These are phyloP conservation scores for Phorcus lineatus DNA, from an alignment of 2,888 invertebrate genomes.

Conservation along the genomic window DNA sequence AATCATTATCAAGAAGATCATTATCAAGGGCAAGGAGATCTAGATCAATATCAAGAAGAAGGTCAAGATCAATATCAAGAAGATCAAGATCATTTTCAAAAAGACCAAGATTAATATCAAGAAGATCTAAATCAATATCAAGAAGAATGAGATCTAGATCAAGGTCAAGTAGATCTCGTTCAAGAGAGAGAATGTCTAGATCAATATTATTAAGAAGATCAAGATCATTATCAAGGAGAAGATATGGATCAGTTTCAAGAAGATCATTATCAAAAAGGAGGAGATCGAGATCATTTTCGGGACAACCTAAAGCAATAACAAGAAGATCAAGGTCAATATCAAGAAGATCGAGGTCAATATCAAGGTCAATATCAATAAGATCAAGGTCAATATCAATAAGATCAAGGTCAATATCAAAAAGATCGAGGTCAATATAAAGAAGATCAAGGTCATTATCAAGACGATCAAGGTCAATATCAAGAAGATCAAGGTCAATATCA, in stretches of 20 bases:
- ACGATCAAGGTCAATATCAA: neutral
- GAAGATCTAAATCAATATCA: neutral
- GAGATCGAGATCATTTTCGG: too few relatives aligned
- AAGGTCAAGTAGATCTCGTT: neutral
- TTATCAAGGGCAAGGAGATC: neutral
- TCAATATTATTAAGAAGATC: too few relatives aligned
- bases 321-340: neutral
- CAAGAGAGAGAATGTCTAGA: neutral
- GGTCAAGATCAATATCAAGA: neutral
- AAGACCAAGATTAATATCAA: neutral
- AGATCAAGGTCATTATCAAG: neutral
- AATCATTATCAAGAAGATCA: neutral
- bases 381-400: too few relatives aligned
- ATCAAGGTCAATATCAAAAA: neutral
- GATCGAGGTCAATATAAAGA: neutral
- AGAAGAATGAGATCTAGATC: neutral
- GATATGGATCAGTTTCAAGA: neutral
- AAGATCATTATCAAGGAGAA: neutral
- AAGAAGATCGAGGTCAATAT: neutral
- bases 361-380: neutral
- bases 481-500: neutral
- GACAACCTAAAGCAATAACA: neutral
- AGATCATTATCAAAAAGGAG: neutral
- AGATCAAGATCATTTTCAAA: neutral
- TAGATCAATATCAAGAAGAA: neutral